Evolutionary conservation across 2,113 vertebrate species (phyloP).

Genomic region (Myanophis thanlyinensis): DNA sequence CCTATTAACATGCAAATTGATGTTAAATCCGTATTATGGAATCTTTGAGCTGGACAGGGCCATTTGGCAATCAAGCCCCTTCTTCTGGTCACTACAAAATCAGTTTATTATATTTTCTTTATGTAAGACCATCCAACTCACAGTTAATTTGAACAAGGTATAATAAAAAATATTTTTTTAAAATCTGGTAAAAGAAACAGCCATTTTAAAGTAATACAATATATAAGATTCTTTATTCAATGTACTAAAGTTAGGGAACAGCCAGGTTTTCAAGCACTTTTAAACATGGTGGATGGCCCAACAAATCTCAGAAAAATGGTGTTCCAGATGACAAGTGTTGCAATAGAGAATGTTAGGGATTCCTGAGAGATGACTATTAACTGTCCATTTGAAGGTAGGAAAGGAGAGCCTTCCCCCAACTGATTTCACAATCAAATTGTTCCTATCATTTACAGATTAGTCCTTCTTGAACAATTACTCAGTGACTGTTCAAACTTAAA

Average conservation of each 20-base stretch:
- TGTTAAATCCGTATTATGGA: not conserved
- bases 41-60: not conserved
- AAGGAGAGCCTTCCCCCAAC: not conserved
- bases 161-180: not conserved
- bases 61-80: not conserved
- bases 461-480: not conserved
- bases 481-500: not conserved
- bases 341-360: not conserved
- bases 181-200: not conserved
- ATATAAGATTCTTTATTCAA: not conserved
- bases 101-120: not conserved
- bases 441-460: not conserved
- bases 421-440: not conserved
- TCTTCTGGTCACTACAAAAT: not conserved
- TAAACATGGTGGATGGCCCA: not conserved
- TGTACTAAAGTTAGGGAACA: not conserved
- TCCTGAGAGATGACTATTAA: not conserved
- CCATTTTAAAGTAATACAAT: not conserved
- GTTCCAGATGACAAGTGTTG: not conserved
- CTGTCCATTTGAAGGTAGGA: not conserved
- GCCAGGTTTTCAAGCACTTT: not conserved
- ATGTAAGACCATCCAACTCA: not conserved
- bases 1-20: not conserved
- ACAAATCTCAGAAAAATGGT: not conserved
- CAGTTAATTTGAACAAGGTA: not conserved